These are phyloP conservation scores for Drosophila paulistorum DNA, from an alignment of 1,140 invertebrate genomes.

Conservation along the genomic window DNA sequence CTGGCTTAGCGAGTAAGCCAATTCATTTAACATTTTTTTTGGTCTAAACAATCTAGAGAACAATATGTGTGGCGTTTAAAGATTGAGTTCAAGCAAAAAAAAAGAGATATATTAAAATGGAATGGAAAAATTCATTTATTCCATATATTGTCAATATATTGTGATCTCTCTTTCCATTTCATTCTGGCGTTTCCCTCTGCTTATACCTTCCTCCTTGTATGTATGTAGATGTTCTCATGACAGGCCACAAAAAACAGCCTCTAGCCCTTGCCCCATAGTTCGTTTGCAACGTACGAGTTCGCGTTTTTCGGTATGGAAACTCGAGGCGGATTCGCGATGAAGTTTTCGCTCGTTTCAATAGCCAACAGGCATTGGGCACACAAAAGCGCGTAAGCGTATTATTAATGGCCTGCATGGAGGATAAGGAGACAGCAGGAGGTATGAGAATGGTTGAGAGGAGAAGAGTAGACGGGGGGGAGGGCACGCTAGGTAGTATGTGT, in stretches of 20 bases:
- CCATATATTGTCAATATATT: slow-evolving; percentile 10
- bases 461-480: not conserved
- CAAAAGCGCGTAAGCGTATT: slow-evolving; percentile 73
- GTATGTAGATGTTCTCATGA: slow-evolving; percentile 24
- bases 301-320: slow-evolving; percentile 7
- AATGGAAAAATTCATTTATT: slow-evolving; percentile 12
- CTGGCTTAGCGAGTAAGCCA: not conserved
- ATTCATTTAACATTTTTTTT: not conserved
- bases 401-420: slow-evolving; percentile 55
- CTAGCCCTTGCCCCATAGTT: not conserved
- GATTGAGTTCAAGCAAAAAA: slow-evolving; percentile 2
- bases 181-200: not conserved
- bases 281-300: not conserved
- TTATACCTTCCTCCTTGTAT: not conserved
- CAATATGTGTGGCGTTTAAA: not conserved
- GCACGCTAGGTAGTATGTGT: slow-evolving; percentile 17
- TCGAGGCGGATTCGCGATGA: slow-evolving; percentile 12
- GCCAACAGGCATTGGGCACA: slow-evolving; percentile 28
- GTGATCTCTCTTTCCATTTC: not conserved
- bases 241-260: slow-evolving; percentile 33
- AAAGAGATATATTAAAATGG: not conserved
- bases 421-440: not conserved
- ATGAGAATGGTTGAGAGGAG: not conserved
- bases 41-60: not conserved
- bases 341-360: slow-evolving; percentile 9